These are phyloP conservation scores for Lapara coniferarum DNA, from an alignment of 2,888 invertebrate species.

Conservation along the genomic window DNA sequence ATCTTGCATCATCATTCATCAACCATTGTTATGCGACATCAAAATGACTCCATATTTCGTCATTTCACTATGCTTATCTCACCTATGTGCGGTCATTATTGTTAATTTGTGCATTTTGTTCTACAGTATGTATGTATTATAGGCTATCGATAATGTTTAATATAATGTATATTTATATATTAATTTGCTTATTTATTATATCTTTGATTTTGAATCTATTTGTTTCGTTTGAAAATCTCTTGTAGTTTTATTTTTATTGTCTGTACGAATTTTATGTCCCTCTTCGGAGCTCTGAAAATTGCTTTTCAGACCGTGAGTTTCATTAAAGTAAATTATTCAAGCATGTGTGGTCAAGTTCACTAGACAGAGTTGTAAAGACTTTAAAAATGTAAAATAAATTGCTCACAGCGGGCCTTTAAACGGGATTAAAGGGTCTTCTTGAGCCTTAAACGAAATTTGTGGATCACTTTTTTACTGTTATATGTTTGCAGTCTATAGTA, in stretches of 20 bases:
- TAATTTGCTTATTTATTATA: too few species aligned
- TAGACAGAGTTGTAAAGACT: slow-evolving; percentile 9
- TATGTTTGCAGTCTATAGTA: background rate
- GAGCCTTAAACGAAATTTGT: background rate
- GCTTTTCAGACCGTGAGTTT: background rate
- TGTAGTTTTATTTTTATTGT: background rate
- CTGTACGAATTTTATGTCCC: background rate
- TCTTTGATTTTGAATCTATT: too few species aligned
- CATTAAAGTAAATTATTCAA: slow-evolving; percentile 20
- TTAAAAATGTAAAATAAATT: slow-evolving; percentile 22
- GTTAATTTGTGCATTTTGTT: background rate
- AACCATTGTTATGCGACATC: background rate
- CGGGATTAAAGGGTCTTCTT: slow-evolving; percentile 7
- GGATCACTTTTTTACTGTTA: slow-evolving; percentile 12
- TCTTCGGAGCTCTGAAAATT: background rate
- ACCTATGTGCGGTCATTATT: background rate
- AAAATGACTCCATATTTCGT: background rate
- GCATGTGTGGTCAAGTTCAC: slow-evolving; percentile 8
- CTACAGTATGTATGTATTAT: background rate
- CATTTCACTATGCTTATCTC: slow-evolving; percentile 28
- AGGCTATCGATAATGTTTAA: background rate
- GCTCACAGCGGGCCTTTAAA: slow-evolving; percentile 17
- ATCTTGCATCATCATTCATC: background rate
- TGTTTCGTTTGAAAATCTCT: too few species aligned
- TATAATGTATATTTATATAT: too few species aligned